Evolutionary conservation across 1,140 invertebrate genomes (phyloP), one percentile per base, ranked within the genome.

Genomic region (Hyles euphorbiae): DNA sequence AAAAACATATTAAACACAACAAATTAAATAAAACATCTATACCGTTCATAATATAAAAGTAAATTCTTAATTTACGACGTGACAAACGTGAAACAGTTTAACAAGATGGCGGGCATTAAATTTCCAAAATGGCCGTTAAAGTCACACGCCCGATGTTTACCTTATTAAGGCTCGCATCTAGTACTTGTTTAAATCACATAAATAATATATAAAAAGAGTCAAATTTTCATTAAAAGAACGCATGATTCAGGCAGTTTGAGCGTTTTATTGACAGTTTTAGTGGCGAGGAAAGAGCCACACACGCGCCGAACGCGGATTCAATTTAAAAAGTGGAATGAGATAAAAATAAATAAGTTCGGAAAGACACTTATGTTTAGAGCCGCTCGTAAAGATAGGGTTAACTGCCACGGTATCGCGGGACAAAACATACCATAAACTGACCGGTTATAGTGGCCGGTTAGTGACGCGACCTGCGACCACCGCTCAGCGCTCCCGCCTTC

Each of bases 331-430:
- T 79, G 76, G 76, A 84, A 85, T 85, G 82, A 84, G 80, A 85
- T 83, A 82, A 85, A 83, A 87, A 87, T 85, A 87, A 87, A 87
- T 85, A 87, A 85, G 82, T 80, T 76, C 63, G 59, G 76, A 75
- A 74, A 87, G 82, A 87, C 84, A 85, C 83, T 87, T 87, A 87
- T 85, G 84, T 87, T 85, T 87, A 84, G 84, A 85, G 84, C 63
- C 73, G 73, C 62, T 79, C 82, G 77, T 87, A 87, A 87, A 87
- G 84, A 87, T 87, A 87, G 84, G 81, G 81, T 85, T 85, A 87
- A 87, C 81, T 87, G 83, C 81, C 70, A 76, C 72, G 68, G 79
- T 81, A 78, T 80, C 77, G 74, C 72, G 65, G 72, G 76, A 86
- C 83, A 84, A 84, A 86, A 86, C 83, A 86, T 85, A 85, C 79